Conservation (phyloP, 2,888 invertebrate genomes). For the Scrobipalpa atriplicella region DNA sequence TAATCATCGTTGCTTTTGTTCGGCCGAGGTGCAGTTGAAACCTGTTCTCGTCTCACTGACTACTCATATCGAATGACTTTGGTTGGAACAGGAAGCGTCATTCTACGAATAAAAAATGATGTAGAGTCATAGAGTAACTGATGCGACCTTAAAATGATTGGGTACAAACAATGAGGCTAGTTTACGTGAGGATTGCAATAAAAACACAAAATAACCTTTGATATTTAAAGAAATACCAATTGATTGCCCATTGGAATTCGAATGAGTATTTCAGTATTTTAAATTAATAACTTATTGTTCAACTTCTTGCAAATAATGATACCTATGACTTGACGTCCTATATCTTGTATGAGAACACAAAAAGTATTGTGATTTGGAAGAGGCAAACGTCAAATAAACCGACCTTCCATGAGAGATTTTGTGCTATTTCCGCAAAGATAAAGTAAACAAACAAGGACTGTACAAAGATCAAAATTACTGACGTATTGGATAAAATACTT, state of each 20-base stretch:
- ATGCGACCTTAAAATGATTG: slow-evolving; percentile 46
- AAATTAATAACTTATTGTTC: neutral
- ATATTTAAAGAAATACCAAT: neutral
- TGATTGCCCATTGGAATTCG: neutral
- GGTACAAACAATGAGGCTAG: slow-evolving; percentile 28
- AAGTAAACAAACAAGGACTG: neutral
- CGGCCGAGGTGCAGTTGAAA: slow-evolving; percentile 51
- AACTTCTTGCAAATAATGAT: too few relatives aligned
- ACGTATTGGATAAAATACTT: neutral
- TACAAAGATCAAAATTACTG: neutral
- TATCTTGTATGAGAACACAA: too few relatives aligned
- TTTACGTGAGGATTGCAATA: neutral
- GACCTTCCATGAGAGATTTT: neutral
- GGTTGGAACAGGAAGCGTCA: slow-evolving; percentile 54
- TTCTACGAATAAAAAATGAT: slow-evolving; percentile 44
- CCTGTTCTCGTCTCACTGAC: slow-evolving; percentile 48
- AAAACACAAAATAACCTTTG: neutral
- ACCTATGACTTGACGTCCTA: too few relatives aligned
- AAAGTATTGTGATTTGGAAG: too few relatives aligned
- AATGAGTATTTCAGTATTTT: neutral
- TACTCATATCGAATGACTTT: slow-evolving; percentile 52
- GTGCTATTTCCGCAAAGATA: neutral
- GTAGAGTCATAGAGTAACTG: slow-evolving; percentile 37
- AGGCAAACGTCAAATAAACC: too few relatives aligned
- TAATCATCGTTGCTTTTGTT: slow-evolving; percentile 30